Evolutionary conservation across 1,140 invertebrate species (phyloP).

Genomic region (Rhagoletis pomonella): DNA sequence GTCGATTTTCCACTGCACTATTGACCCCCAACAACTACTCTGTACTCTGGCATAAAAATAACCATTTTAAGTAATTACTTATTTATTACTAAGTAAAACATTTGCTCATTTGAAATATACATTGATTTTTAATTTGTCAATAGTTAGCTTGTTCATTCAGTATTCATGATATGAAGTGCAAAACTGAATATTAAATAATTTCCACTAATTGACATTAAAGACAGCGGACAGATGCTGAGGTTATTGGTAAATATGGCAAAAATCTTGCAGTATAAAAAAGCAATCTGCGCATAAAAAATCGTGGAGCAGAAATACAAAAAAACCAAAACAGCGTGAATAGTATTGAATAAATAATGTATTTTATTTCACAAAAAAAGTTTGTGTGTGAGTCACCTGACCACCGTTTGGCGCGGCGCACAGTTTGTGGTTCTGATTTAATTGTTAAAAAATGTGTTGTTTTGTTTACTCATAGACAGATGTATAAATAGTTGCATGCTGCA

Average conservation of each 20-base stretch:
- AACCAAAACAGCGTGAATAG: not conserved
- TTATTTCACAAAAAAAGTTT: not conserved
- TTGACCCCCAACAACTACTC: no score
- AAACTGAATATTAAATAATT: not conserved
- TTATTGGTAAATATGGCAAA: not conserved
- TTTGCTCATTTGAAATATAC: not conserved
- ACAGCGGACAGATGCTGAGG: not conserved
- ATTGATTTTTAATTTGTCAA: not conserved
- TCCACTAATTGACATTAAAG: not conserved
- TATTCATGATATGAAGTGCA: not conserved
- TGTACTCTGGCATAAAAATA: no score
- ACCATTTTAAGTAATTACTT: not conserved
- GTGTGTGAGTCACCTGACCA: not conserved
- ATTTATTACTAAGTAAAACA: conserved; percentile 5
- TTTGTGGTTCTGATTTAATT: not conserved
- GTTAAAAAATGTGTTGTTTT: not conserved
- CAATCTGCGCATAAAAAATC: not conserved
- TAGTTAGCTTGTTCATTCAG: not conserved
- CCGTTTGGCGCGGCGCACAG: not conserved
- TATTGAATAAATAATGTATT: not conserved
- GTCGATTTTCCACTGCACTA: no score
- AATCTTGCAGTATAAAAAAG: not conserved
- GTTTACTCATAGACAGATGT: not conserved
- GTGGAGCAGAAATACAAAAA: not conserved
- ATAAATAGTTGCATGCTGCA: not conserved